Percentiles rank a stretch among this genome's conserved stretches.
Evolutionary conservation across 2,888 invertebrate genomes (phyloP).

Genomic region (Strigamia maritima): DNA sequence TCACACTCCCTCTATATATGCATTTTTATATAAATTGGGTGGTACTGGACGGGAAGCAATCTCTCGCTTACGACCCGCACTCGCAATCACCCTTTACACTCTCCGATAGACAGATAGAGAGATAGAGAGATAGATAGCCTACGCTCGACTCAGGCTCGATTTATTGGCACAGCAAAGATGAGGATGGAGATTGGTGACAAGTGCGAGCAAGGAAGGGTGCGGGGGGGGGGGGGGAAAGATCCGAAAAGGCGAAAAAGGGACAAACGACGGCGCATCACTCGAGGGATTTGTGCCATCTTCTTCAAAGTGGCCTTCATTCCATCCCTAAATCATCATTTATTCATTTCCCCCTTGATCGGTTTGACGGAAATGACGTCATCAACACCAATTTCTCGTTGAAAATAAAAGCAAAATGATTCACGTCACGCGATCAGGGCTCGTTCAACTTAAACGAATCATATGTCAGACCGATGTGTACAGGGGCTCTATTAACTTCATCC

Average conservation of each 20-base stretch:
- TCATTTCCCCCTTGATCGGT: not conserved
- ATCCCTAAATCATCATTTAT: not conserved
- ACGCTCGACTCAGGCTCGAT: slow-evolving; percentile 9
- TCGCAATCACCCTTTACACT: slow-evolving; percentile 10
- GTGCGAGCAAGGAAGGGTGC: not conserved
- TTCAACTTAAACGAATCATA: not conserved
- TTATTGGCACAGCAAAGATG: slow-evolving; percentile 10
- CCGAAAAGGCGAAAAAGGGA: not conserved
- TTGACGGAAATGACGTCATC: slow-evolving; percentile 11
- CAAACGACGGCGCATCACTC: slow-evolving; percentile 10
- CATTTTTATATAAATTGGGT: not conserved
- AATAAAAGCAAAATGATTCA: not conserved
- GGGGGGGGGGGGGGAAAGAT: no score
- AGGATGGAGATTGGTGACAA: slow-evolving; percentile 10
- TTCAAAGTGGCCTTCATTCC: not conserved
- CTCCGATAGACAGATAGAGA: not conserved
- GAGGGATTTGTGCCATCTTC: not conserved
- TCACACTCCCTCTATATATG: no score
- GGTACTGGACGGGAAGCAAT: not conserved
- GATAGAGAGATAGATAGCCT: not conserved
- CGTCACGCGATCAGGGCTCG: not conserved
- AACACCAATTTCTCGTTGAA: not conserved
- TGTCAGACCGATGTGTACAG: not conserved
- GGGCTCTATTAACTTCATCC: slow-evolving; percentile 6
- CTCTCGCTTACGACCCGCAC: not conserved